Evolutionary conservation across 2,797 vertebrate genomes (phyloP).

Genomic region (Chaetodon trifasciatus): DNA sequence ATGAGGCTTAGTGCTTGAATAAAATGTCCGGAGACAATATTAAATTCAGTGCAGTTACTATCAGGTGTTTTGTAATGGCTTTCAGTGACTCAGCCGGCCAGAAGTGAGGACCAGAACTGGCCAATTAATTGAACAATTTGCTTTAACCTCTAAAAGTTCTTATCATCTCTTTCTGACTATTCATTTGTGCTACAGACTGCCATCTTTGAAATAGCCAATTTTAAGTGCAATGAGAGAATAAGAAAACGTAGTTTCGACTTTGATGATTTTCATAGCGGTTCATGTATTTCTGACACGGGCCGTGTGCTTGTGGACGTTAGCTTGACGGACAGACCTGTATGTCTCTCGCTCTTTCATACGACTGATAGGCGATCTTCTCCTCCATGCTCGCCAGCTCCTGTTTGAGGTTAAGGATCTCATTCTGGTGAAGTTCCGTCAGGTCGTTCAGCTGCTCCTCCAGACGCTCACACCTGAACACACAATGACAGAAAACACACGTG

Average conservation of each 20-base stretch:
- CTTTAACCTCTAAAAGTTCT: slow-evolving; percentile 2
- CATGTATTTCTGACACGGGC: background rate
- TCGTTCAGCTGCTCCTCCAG: slow-evolving; percentile 99
- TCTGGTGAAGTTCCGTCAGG: slow-evolving; percentile 98
- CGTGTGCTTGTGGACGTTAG: slow-evolving; percentile 5
- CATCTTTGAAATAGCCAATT: slow-evolving; percentile 19
- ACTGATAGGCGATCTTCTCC: slow-evolving; percentile 99
- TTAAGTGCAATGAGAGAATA: background rate
- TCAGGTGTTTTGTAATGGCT: background rate
- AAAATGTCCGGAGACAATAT: slow-evolving; percentile 2
- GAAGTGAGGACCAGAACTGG: background rate
- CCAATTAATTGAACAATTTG: slow-evolving; percentile 12
- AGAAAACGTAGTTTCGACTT: background rate
- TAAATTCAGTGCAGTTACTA: background rate
- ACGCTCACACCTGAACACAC: slow-evolving; percentile 91
- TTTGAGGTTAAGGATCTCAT: slow-evolving; percentile 98
- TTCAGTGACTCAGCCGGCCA: background rate
- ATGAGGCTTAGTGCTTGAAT: background rate
- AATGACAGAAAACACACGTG: slow-evolving; percentile 33
- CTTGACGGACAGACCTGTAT: slow-evolving; percentile 90
- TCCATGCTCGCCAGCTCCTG: slow-evolving; percentile 99
- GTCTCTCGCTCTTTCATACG: slow-evolving; percentile 95
- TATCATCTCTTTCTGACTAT: background rate
- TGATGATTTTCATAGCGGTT: background rate
- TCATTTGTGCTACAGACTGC: background rate